Conservation (phyloP, 2,888 invertebrate species). For the Elegia similella region DNA sequence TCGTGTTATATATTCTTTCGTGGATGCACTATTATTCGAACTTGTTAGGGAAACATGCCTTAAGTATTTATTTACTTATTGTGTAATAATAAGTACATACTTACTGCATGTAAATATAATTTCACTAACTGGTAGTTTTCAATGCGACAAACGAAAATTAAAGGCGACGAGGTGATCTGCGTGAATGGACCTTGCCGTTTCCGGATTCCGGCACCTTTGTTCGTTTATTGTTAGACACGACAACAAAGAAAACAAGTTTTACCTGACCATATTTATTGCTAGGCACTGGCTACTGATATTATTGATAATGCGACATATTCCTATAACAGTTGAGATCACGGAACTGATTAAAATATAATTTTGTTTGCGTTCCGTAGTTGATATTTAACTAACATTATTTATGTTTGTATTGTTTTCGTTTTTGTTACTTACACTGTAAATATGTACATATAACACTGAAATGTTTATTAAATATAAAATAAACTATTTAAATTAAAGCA, state of each 20-base stretch:
- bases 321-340: neutral
- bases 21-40: no score
- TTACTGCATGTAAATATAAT: no score
- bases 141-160: no score
- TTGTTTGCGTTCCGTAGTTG: neutral
- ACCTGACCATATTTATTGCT: neutral
- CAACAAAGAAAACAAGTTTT: neutral
- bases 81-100: no score
- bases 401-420: constrained; percentile 26
- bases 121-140: no score
- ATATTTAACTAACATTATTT: constrained; percentile 21
- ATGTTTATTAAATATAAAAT: constrained; percentile 18
- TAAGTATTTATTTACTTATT: no score
- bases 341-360: neutral
- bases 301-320: neutral
- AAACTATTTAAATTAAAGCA: constrained; percentile 31
- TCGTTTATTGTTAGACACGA: neutral
- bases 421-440: neutral
- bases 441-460: neutral
- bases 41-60: no score
- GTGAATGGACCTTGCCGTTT: neutral
- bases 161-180: neutral
- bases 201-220: neutral
- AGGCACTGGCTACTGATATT: neutral
- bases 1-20: no score